Evolutionary conservation across 2,113 vertebrate genomes (phyloP).

Genomic region (Gadus macrocephalus): DNA sequence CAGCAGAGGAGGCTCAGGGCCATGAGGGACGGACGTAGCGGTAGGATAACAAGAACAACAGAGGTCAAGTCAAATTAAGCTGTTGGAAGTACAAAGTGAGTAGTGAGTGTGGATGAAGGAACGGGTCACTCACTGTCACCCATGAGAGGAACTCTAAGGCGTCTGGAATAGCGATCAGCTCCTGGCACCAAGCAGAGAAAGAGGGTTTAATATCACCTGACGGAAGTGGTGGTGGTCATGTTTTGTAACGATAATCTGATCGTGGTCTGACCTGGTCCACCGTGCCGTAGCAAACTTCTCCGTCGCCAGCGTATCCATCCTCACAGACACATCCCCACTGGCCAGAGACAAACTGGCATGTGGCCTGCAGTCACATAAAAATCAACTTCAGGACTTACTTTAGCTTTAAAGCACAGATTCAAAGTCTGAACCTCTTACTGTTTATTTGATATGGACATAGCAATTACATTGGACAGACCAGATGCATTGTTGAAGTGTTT

Average conservation of each 20-base stretch:
- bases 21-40: too few relatives aligned
- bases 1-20: too few relatives aligned
- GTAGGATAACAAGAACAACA: too few relatives aligned
- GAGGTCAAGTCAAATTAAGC: too few relatives aligned
- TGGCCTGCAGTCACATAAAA: constrained; percentile 40
- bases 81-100: too few relatives aligned
- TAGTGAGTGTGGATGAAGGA: too few relatives aligned
- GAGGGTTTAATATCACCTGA: neutral
- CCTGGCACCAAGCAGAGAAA: constrained; percentile 64
- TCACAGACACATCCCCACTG: constrained; percentile 83
- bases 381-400: too few relatives aligned
- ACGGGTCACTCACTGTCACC: constrained; percentile 77
- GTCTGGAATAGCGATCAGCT: constrained; percentile 74
- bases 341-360: constrained; percentile 44
- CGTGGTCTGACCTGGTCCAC: constrained; percentile 68
- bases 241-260: neutral
- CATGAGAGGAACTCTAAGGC: constrained; percentile 78
- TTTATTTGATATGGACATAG: too few relatives aligned
- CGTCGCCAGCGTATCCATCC: constrained; percentile 77
- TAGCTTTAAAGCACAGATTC: too few relatives aligned
- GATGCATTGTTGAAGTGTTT: too few relatives aligned
- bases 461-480: too few relatives aligned
- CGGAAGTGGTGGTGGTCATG: neutral
- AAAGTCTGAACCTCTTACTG: too few relatives aligned
- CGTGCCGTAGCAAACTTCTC: constrained; percentile 80